Base-by-base conservation (phyloP, 2,113 vertebrate genomes). In the Dolichallabes microphthalmus region DNA sequence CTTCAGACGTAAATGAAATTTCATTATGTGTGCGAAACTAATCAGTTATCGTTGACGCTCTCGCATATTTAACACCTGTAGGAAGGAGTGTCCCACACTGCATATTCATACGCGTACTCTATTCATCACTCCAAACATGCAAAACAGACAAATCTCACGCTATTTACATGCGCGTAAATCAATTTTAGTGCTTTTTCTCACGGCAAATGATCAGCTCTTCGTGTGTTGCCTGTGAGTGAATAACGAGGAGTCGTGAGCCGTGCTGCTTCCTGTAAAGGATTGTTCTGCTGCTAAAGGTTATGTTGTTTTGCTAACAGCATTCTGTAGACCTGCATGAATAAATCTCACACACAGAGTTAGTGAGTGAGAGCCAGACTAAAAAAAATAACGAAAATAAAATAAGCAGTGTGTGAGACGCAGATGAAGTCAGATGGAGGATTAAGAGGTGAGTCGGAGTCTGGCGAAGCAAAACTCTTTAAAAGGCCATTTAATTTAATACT, bases 221-320 rank as follows among this genome's bases (percentile, higher is more conserved):
- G 25, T 63, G 50, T 50, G 45, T 45, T 20, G 19, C 32, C 30
- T 9, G 53, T 39, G 13, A 83, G 82, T 32, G 58, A 32, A 58
- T 69, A 57, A 69, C 57, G 81, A 71, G 63, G 52, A 63, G 52
- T 58, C 52, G 27, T 68, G 45, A 82, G 69, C 52, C 55, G 69
- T 6, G 19, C 45, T 66, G 63, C 58, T 76, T 58, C 66, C 60
- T 84, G 14, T 83, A 68, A 80, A 80, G 4, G 53, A 27, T 9
- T n/a, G 2, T 9, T 14, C 32, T 53, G 52, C 57, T 69, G 58
- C 57, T 35, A 50, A 57, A 82, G 57, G 30, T 53, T 82, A 30
- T 66, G 68, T 68, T 80, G 53, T 52, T 69, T 80, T 27, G 63
- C 61, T 53, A 55, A 63, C 83, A 78, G 73, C 30, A 19, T 78